Evolutionary conservation across 1,140 invertebrate species (phyloP).

Genomic region (Drosophila subobscura): DNA sequence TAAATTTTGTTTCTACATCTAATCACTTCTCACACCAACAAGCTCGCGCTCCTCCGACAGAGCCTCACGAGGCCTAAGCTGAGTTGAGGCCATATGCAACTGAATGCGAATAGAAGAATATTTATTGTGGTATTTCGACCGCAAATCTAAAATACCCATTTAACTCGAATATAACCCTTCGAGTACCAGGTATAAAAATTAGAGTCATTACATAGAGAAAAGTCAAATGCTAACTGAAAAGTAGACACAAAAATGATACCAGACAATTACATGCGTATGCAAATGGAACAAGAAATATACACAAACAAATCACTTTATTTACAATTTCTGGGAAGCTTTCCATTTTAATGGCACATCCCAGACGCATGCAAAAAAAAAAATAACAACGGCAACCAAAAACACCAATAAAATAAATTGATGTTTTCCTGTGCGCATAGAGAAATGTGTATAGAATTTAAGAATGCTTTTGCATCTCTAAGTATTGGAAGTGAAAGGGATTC

Average conservation of each 20-base stretch:
- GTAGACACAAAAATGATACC: slow-evolving; percentile 17
- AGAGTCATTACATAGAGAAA: slow-evolving; percentile 35
- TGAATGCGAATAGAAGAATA: no score
- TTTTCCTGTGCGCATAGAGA: slow-evolving; percentile 68
- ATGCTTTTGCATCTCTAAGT: slow-evolving; percentile 38
- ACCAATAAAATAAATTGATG: slow-evolving; percentile 27
- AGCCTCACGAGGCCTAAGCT: background rate
- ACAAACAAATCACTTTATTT: slow-evolving; percentile 21
- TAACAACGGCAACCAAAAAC: slow-evolving; percentile 15
- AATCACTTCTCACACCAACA: no score
- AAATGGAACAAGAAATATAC: slow-evolving; percentile 52
- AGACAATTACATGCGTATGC: slow-evolving; percentile 58
- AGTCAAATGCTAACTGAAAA: slow-evolving; percentile 37
- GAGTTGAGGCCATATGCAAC: no score
- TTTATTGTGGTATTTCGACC: no score
- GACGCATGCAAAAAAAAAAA: background rate
- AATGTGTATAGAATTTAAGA: slow-evolving; percentile 77
- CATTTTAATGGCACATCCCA: background rate
- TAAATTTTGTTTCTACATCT: no score
- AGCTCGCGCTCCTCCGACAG: no score
- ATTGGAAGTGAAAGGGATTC: no score
- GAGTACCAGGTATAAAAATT: no score
- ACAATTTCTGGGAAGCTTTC: slow-evolving; percentile 25
- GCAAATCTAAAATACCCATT: no score
- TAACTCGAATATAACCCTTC: no score